Evolutionary conservation across 2,888 invertebrate genomes (phyloP).

Genomic region (Hyppa rectilinea): DNA sequence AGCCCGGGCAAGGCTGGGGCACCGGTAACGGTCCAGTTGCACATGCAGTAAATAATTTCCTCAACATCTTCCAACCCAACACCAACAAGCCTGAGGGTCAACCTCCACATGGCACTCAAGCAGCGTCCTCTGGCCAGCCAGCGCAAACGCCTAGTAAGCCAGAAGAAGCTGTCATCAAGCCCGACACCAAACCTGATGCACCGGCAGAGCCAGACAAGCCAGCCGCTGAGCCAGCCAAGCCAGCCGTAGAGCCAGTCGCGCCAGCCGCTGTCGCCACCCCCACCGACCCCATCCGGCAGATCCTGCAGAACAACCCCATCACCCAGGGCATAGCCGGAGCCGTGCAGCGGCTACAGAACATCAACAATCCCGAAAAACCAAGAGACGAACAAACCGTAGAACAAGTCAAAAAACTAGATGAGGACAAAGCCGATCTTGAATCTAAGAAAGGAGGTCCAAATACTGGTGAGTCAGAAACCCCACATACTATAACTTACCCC

Average conservation of each 20-base stretch:
- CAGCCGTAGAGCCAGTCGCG: conserved; percentile 4
- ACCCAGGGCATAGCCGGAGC: conserved; percentile 67
- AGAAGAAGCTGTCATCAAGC: conserved; percentile 6
- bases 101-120: conserved; percentile 20
- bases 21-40: background rate
- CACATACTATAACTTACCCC: background rate
- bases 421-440: conserved; percentile 36
- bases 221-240: conserved; percentile 23
- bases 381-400: conserved; percentile 44
- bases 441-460: conserved; percentile 48
- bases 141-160: conserved; percentile 21
- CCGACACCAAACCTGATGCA: conserved; percentile 19
- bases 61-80: background rate
- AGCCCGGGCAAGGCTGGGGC: background rate
- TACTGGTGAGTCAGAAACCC: conserved; percentile 41
- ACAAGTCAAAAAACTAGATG: conserved; percentile 24
- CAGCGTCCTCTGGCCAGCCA: conserved; percentile 3
- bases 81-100: conserved; percentile 31
- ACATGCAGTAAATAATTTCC: fast-evolving
- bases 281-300: conserved; percentile 72
- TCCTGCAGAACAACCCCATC: conserved; percentile 74
- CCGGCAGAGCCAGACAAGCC: conserved; percentile 22
- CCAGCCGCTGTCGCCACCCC: conserved; percentile 47
- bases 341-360: conserved; percentile 68
- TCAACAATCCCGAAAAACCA: conserved; percentile 62